Conservation (phyloP, 2,888 invertebrate genomes). For the Cephus runcator region DNA sequence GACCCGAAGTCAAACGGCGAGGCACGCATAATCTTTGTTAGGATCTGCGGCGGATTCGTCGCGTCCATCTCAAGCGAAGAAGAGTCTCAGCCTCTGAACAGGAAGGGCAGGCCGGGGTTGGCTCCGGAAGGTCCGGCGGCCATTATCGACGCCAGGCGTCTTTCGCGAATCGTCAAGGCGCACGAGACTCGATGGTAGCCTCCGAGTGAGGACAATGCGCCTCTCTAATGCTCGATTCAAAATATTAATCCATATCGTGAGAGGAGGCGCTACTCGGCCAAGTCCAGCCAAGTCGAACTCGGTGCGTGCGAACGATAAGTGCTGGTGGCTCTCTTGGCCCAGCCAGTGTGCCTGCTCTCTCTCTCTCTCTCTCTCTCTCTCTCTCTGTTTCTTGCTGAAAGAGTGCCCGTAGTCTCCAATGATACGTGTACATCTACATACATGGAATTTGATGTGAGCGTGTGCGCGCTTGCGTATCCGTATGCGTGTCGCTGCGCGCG, state of each 20-base stretch:
- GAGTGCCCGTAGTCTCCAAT: background rate
- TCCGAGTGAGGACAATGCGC: constrained; percentile 6
- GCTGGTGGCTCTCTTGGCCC: constrained; percentile 1
- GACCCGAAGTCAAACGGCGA: background rate
- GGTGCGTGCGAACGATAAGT: background rate
- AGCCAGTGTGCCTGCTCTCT: background rate
- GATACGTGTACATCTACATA: background rate
- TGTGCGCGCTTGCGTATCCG: constrained; percentile 18
- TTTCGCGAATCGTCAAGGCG: constrained; percentile 21
- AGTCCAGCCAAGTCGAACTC: background rate
- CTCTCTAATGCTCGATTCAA: constrained; percentile 23
- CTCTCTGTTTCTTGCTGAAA: background rate
- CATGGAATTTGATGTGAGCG: background rate
- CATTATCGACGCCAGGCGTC: constrained; percentile 1
- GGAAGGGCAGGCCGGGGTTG: background rate
- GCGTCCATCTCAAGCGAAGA: background rate
- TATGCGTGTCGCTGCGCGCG: constrained; percentile 25
- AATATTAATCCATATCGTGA: constrained; percentile 30
- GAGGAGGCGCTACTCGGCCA: constrained; percentile 6
- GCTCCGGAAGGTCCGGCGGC: background rate
- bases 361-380: background rate
- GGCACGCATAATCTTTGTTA: background rate
- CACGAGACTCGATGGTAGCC: constrained; percentile 27
- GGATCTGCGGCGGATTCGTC: background rate
- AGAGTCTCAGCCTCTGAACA: background rate